Evolutionary conservation across 2,797 vertebrate species (phyloP), one percentile per base, ranked within the genome.

Genomic region (Sus cebifrons): DNA sequence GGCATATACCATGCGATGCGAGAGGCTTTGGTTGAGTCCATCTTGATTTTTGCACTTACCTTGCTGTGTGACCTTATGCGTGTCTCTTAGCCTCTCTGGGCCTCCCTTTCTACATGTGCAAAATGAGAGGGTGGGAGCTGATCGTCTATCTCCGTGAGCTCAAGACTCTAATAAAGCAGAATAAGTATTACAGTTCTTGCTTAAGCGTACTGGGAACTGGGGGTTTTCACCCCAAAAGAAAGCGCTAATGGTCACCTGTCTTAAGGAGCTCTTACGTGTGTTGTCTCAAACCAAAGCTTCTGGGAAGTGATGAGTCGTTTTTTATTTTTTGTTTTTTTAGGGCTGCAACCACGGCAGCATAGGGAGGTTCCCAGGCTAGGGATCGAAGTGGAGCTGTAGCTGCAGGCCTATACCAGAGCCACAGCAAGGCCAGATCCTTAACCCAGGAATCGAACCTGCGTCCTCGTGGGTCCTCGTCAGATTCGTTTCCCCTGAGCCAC

Each of bases 201-300:
- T 64, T 94, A 93, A 58, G 0, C 7, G 65, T 96, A 75, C 75
- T 4, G 16, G 95, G 96, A 93, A n/a, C 2, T 7, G 86, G 49
- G 29, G 73, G 87, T 92, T 96, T 97, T 97, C 71, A 88, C 74
- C 84, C 29, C 36, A 56, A 93, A 96, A 97, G 44, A n/a, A 49
- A 96, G 68, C 88, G 0, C 0, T 56, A 85, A 88, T 96, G 70
- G 88, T 65, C 86, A 92, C 91, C 96, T 97, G 83, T 92, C 94
- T 36, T 2, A 27, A 97, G 86, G 95, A 97, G 96, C 94, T 97
- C 89, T 89, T 91, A 73, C 89, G 92, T n/a, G 73, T 0, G 1
- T 96, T 97, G 15, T 96, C 91, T 56, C n/a, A 89, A 89, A 94
- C 75, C 81, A 56, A 97, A 85, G 73, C 91, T 97, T 96, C 79